Evolutionary conservation across 2,888 invertebrate genomes (phyloP).

Genomic region (Stenurella melanura): DNA sequence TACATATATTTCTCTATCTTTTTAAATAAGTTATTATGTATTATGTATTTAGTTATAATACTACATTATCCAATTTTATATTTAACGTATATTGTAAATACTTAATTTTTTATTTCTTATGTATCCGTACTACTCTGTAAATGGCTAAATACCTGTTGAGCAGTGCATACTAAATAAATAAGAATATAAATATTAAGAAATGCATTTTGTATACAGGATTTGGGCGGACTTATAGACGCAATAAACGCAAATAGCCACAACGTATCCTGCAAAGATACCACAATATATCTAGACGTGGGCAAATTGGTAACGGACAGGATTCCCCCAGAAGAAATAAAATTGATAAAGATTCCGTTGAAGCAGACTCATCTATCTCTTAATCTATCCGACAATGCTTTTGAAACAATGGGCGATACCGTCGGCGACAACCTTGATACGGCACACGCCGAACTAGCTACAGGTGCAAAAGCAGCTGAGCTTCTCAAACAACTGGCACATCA

Average conservation of each 20-base stretch:
- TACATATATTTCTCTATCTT: no score
- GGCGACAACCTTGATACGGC: slow-evolving; percentile 69
- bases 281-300: slow-evolving; percentile 57
- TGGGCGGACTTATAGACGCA: slow-evolving; percentile 22
- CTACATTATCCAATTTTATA: no score
- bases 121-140: no score
- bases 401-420: slow-evolving; percentile 71
- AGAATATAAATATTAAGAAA: background rate
- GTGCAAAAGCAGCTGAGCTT: slow-evolving; percentile 64
- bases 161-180: no score
- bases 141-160: no score
- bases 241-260: slow-evolving; percentile 27
- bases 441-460: slow-evolving; percentile 65
- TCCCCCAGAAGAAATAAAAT: slow-evolving; percentile 63
- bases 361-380: slow-evolving; percentile 64
- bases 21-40: no score
- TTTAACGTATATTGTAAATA: no score
- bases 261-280: background rate
- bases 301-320: slow-evolving; percentile 66
- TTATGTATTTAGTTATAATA: no score
- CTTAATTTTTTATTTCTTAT: no score
- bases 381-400: slow-evolving; percentile 70
- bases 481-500: slow-evolving; percentile 61
- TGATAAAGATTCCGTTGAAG: slow-evolving; percentile 68
- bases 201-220: slow-evolving; percentile 32